These are phyloP conservation scores for Alcedo quadribrachys DNA, from an alignment of 2,797 vertebrate species.

Conservation along the genomic window DNA sequence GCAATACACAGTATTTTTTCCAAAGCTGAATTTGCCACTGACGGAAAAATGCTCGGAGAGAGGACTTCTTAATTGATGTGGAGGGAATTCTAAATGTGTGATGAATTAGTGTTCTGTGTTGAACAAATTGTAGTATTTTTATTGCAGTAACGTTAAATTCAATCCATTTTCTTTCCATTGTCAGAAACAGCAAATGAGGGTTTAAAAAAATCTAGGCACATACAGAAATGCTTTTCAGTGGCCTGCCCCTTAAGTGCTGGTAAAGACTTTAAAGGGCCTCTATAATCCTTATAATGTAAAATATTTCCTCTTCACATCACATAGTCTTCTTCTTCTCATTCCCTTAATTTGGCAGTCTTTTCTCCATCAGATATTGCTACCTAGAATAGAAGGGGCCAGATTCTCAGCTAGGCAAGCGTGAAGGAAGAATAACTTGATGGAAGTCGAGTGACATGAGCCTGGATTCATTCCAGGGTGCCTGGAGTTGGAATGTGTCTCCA, in stretches of 20 bases:
- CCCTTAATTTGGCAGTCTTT: not conserved
- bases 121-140: not conserved
- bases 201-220: not conserved
- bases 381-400: not conserved
- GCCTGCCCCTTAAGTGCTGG: not conserved
- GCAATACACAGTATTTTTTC: not conserved
- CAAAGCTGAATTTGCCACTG: not conserved
- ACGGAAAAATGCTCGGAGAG: not conserved
- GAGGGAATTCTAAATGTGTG: not conserved
- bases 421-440: constrained; percentile 29
- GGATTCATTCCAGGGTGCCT: constrained; percentile 13
- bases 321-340: not conserved
- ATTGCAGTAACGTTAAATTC: not conserved
- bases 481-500: constrained; percentile 19
- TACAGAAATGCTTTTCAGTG: not conserved
- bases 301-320: not conserved
- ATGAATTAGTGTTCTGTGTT: not conserved
- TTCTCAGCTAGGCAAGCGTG: not conserved
- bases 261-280: not conserved
- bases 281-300: not conserved
- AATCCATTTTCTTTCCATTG: not conserved
- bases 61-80: not conserved
- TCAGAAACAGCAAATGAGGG: not conserved
- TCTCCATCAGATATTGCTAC: not conserved
- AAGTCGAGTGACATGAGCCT: constrained; percentile 29